These are phyloP conservation scores for Callipepla californica DNA, from an alignment of 2,113 vertebrate species.

Conservation along the genomic window DNA sequence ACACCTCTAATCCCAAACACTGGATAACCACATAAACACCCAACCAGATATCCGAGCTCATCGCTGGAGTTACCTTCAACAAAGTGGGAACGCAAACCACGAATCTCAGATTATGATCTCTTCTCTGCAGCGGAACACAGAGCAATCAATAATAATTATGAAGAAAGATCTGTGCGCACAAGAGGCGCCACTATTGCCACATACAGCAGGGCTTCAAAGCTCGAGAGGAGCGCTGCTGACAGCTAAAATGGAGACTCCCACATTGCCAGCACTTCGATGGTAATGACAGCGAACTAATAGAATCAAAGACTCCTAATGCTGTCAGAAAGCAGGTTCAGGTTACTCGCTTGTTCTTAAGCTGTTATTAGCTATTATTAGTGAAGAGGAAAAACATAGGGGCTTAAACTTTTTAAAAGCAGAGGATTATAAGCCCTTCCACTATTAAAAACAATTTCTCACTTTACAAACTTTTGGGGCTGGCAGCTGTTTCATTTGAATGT, in stretches of 20 bases:
- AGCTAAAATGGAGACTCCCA: slow-evolving; percentile 59
- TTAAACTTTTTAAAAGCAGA: slow-evolving; percentile 70
- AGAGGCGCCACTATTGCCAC: slow-evolving; percentile 45
- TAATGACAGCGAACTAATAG: slow-evolving; percentile 68
- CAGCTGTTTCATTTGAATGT: slow-evolving; percentile 70
- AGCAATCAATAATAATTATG: slow-evolving; percentile 48
- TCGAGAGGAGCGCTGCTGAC: slow-evolving; percentile 51
- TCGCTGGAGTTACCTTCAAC: neutral
- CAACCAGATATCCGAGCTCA: neutral
- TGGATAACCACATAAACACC: neutral
- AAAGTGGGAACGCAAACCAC: slow-evolving; percentile 14
- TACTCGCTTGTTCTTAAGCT: slow-evolving; percentile 59
- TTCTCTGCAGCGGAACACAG: neutral
- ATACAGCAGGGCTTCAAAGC: slow-evolving; percentile 50
- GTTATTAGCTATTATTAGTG: slow-evolving; percentile 69
- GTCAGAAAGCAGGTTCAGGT: slow-evolving; percentile 68
- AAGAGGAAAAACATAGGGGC: slow-evolving; percentile 59
- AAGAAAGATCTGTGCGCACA: neutral
- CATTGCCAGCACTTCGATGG: slow-evolving; percentile 53
- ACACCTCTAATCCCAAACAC: neutral
- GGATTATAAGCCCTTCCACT: slow-evolving; percentile 71
- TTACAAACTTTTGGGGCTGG: slow-evolving; percentile 58
- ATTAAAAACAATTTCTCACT: slow-evolving; percentile 77
- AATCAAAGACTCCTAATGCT: slow-evolving; percentile 65
- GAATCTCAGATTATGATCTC: neutral